Conservation (phyloP, 2,888 invertebrate species). For the Calameuta filiformis region DNA sequence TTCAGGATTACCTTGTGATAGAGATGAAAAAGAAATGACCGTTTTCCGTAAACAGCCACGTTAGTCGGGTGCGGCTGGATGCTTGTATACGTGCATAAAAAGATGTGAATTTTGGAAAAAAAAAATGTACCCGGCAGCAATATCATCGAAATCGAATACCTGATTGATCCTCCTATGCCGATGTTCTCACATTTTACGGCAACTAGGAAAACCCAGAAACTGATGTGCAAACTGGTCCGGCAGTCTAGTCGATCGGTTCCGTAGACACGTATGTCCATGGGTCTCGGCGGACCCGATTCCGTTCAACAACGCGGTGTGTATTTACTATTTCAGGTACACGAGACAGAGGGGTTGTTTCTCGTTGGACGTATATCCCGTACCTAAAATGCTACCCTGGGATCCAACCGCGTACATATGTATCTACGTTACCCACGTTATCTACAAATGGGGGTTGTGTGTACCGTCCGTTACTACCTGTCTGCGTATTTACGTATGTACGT, state of each 20-base stretch:
- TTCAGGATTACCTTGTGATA: constrained; percentile 58
- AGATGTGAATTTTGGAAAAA: background rate
- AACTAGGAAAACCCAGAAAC: background rate
- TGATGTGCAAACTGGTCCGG: constrained; percentile 20
- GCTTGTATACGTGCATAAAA: background rate
- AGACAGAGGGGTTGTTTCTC: constrained; percentile 30
- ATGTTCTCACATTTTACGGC: background rate
- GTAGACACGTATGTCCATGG: constrained; percentile 30
- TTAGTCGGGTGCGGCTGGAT: too few species aligned
- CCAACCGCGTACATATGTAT: constrained; percentile 25
- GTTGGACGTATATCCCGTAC: constrained; percentile 25
- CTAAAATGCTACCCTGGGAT: constrained; percentile 33
- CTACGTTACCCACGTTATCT: background rate
- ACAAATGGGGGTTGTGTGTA: background rate
- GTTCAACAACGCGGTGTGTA: constrained; percentile 38
- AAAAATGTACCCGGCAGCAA: background rate
- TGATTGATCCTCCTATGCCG: background rate
- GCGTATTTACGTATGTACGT: background rate
- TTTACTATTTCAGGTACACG: constrained; percentile 49
- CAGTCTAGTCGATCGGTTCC: background rate
- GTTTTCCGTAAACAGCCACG: background rate
- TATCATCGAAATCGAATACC: background rate
- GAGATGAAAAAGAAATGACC: constrained; percentile 30
- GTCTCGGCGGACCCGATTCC: constrained; percentile 41
- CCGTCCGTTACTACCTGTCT: background rate